Base-by-base conservation (phyloP, 2,888 invertebrate genomes). In the Oasisia sp. region DNA sequence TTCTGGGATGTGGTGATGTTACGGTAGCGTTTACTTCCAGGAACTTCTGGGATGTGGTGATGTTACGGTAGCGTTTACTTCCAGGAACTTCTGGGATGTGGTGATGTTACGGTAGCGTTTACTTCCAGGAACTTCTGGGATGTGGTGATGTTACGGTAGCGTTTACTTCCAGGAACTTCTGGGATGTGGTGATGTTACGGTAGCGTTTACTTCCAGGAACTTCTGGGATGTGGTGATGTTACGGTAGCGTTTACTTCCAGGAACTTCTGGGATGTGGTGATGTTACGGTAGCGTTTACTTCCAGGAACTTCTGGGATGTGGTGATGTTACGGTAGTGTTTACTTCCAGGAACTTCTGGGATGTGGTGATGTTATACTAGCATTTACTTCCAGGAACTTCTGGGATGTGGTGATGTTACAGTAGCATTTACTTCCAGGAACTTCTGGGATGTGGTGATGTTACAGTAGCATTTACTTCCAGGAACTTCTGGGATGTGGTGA, bases 111-210 rank as follows among this genome's bases (percentile, higher is more conserved):
- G n/a, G n/a, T n/a, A n/a, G n/a, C n/a, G n/a, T n/a, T n/a, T n/a
- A n/a, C n/a, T n/a, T n/a, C 32, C 95, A 97, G 97, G 94, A 96
- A 97, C 94, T 97, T 97, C 95, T 97, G 97, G 97, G 97, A 97
- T 91, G 96, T 97, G 3, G 95, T 97, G 32, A 95, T 97, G 89
- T n/a, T n/a, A n/a, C n/a, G n/a, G n/a, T n/a, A n/a, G n/a, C n/a
- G n/a, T n/a, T n/a, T n/a, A n/a, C n/a, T n/a, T n/a, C 32, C 95
- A 97, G 97, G 94, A 96, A 97, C 94, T 97, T 97, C 95, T 97
- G 97, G 97, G 97, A 97, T 91, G 96, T 97, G 3, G 95, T 97
- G 32, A 95, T 97, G 89, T n/a, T n/a, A n/a, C n/a, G n/a, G n/a
- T n/a, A n/a, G n/a, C n/a, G n/a, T n/a, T n/a, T n/a, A n/a, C n/a